phyloP scores from a whole-genome alignment of 23 tunicate genomes.

The Aplidium turbinatum region DNA sequence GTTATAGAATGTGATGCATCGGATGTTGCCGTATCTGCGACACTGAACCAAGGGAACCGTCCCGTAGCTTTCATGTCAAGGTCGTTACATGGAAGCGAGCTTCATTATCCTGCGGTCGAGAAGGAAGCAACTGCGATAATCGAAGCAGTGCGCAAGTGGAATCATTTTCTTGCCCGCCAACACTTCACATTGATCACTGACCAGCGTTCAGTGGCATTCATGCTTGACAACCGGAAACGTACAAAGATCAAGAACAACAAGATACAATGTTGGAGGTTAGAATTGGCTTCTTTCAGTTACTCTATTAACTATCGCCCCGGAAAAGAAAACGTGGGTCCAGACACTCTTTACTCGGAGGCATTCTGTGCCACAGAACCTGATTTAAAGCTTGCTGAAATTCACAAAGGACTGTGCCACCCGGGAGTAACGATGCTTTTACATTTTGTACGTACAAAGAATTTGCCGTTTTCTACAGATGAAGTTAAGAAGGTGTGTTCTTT shows the following conservation, averaged over 20 bases:
- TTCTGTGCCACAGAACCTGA: neutral
- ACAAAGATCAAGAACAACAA: slow-evolving; percentile 17
- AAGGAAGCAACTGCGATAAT: slow-evolving; percentile 40
- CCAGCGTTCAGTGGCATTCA: slow-evolving; percentile 30
- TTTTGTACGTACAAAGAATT: slow-evolving; percentile 28
- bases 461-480: slow-evolving; percentile 30
- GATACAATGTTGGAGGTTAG: slow-evolving; percentile 25
- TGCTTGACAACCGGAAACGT: neutral
- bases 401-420: slow-evolving; percentile 19
- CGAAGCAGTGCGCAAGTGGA: slow-evolving; percentile 44
- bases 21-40: slow-evolving; percentile 23
- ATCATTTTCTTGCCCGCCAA: slow-evolving; percentile 14
- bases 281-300: slow-evolving; percentile 16
- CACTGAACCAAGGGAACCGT: slow-evolving; percentile 9
- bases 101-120: slow-evolving; percentile 27
- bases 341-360: slow-evolving; percentile 21
- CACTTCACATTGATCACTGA: slow-evolving; percentile 44
- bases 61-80: slow-evolving; percentile 38
- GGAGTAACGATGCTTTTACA: slow-evolving; percentile 21
- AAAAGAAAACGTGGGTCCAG: slow-evolving; percentile 37
- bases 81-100: slow-evolving; percentile 7
- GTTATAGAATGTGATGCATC: slow-evolving; percentile 28
- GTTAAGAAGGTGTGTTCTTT: slow-evolving; percentile 22
- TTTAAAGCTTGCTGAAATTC: slow-evolving; percentile 13
- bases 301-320: slow-evolving; percentile 27